phyloP scores from a whole-genome alignment of 2,888 invertebrate species.

The Kryphioiulus occultus region DNA sequence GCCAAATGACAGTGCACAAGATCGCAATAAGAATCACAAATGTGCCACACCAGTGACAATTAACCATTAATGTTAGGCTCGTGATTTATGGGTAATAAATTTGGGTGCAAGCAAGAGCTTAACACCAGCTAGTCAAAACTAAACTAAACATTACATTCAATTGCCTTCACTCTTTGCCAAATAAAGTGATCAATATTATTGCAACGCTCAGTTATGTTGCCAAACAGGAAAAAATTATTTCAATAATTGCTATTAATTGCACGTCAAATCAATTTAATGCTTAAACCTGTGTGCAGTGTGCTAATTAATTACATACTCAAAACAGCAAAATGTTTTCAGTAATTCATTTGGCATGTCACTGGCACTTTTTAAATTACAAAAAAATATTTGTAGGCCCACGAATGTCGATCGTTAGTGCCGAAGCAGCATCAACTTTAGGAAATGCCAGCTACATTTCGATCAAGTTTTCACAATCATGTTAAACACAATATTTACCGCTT shows the following conservation, averaged over 20 bases:
- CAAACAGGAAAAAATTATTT: neutral
- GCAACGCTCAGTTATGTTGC: neutral
- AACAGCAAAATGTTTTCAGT: neutral
- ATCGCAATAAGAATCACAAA: too few species aligned
- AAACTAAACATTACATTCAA: too few species aligned
- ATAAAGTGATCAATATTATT: neutral
- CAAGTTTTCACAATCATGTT: neutral
- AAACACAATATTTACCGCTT: constrained; percentile 72
- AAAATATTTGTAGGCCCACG: neutral
- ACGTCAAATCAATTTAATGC: neutral
- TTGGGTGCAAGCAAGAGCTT: too few species aligned
- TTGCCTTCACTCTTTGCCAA: too few species aligned
- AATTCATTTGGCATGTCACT: neutral
- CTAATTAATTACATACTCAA: too few species aligned
- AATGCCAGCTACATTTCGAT: neutral
- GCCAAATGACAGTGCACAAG: too few species aligned
- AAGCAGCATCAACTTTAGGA: neutral
- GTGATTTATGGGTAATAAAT: too few species aligned
- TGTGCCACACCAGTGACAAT: too few species aligned
- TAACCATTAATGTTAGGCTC: too few species aligned
- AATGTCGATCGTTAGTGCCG: neutral
- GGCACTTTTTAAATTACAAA: neutral
- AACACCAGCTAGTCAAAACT: too few species aligned
- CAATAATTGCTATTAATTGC: neutral
- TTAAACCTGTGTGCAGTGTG: too few species aligned